phyloP scores from a whole-genome alignment of 1,140 invertebrate species.

The Brachionus calyciflorus region DNA sequence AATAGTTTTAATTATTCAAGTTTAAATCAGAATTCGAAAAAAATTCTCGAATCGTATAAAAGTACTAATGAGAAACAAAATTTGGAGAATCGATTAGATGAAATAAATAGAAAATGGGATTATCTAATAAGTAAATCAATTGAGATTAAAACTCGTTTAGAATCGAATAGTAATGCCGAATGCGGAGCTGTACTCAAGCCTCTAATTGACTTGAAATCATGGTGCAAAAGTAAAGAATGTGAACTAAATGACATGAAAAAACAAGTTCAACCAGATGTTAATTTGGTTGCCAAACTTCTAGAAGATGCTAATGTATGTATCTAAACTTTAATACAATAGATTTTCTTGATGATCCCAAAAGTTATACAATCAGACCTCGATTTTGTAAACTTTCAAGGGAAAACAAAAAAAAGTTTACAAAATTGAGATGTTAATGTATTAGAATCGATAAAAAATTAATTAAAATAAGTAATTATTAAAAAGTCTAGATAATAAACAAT shows the following conservation, averaged over 20 bases:
- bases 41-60: slow-evolving; percentile 32
- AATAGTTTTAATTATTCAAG: not conserved
- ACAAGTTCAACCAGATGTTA: slow-evolving; percentile 8
- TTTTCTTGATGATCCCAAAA: no score
- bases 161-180: not conserved
- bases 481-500: no score
- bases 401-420: no score
- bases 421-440: no score
- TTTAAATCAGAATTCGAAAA: slow-evolving; percentile 24
- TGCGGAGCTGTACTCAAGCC: slow-evolving; percentile 2
- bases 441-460: no score
- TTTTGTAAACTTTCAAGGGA: no score
- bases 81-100: not conserved
- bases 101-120: slow-evolving; percentile 27
- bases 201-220: not conserved
- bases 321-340: no score
- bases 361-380: no score
- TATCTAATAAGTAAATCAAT: slow-evolving; percentile 5
- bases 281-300: not conserved
- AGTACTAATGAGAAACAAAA: not conserved
- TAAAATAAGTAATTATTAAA: no score
- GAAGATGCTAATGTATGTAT: slow-evolving; percentile 1
- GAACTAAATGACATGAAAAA: not conserved
- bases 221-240: not conserved
- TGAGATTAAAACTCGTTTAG: slow-evolving; percentile 16